Percentiles rank a stretch among this genome's conserved stretches.
phyloP scores from a whole-genome alignment of 2,797 vertebrate genomes.

The Liparis tanakae region DNA sequence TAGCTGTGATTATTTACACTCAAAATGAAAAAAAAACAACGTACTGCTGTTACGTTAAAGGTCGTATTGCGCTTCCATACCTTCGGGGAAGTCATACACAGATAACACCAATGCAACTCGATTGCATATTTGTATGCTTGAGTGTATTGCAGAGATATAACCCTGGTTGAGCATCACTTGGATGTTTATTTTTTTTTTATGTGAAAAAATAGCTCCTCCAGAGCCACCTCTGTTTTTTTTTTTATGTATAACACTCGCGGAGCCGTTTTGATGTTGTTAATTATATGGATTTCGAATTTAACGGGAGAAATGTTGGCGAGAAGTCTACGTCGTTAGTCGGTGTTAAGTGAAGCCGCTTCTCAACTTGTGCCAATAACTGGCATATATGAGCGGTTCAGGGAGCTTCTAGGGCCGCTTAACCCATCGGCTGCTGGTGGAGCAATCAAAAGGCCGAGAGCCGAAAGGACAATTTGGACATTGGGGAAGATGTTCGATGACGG shows the following conservation, averaged over 20 bases:
- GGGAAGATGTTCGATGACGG: neutral
- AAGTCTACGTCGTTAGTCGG: neutral
- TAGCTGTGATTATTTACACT: neutral
- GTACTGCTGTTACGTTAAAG: neutral
- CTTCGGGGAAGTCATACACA: neutral
- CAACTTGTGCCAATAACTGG: conserved; percentile 14
- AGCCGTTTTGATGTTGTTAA: conserved; percentile 7
- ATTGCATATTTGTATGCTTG: neutral
- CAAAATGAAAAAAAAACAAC: no score
- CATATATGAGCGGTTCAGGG: neutral
- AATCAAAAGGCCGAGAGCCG: conserved; percentile 21
- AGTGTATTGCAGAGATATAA: neutral
- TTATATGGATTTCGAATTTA: conserved; percentile 6
- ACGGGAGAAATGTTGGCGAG: neutral
- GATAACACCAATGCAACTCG: neutral
- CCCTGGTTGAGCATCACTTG: neutral
- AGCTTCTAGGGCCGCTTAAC: neutral
- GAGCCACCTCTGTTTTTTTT: neutral
- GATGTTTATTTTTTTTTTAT: neutral
- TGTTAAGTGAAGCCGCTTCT: neutral
- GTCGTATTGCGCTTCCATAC: neutral
- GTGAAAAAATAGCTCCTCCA: neutral
- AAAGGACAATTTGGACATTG: neutral
- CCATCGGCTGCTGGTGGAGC: neutral
- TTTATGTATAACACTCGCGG: neutral